phyloP scores from a whole-genome alignment of 1,140 invertebrate genomes.

The Listronotus bonariensis region DNA sequence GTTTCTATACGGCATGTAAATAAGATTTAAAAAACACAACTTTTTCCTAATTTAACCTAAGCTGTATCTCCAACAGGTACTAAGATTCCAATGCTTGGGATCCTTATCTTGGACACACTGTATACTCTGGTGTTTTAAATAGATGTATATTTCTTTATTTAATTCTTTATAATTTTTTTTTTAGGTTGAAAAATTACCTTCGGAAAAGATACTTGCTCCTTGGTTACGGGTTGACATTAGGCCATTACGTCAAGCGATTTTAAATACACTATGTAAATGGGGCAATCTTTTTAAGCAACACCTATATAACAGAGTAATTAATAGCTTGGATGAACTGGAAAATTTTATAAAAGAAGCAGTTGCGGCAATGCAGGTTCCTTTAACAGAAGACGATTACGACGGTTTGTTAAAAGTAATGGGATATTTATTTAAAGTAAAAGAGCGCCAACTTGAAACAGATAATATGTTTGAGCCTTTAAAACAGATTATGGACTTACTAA shows the following conservation, averaged over 20 bases:
- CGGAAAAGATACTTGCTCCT: slow-evolving; percentile 45
- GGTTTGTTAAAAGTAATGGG: slow-evolving; percentile 66
- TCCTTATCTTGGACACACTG: no score
- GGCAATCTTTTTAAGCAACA: slow-evolving; percentile 95
- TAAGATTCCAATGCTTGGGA: no score
- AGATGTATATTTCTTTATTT: background rate
- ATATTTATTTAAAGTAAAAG: slow-evolving; percentile 65
- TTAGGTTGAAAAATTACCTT: slow-evolving; percentile 51
- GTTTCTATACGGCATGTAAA: no score
- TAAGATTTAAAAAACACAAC: no score
- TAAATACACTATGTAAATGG: slow-evolving; percentile 93
- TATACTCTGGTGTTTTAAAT: no score
- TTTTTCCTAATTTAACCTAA: no score
- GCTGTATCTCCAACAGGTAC: no score
- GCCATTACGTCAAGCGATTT: slow-evolving; percentile 86
- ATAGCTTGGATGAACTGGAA: slow-evolving; percentile 62
- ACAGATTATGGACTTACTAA: slow-evolving; percentile 75
- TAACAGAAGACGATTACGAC: slow-evolving; percentile 67
- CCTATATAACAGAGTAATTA: slow-evolving; percentile 88
- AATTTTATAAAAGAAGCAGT: slow-evolving; percentile 65
- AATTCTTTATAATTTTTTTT: background rate
- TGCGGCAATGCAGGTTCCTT: slow-evolving; percentile 60
- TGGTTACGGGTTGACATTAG: slow-evolving; percentile 73
- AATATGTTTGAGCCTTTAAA: slow-evolving; percentile 83
- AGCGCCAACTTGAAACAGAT: slow-evolving; percentile 63